Evolutionary conservation across 2,113 vertebrate genomes (phyloP).

Genomic region (Aphyosemion australe): DNA sequence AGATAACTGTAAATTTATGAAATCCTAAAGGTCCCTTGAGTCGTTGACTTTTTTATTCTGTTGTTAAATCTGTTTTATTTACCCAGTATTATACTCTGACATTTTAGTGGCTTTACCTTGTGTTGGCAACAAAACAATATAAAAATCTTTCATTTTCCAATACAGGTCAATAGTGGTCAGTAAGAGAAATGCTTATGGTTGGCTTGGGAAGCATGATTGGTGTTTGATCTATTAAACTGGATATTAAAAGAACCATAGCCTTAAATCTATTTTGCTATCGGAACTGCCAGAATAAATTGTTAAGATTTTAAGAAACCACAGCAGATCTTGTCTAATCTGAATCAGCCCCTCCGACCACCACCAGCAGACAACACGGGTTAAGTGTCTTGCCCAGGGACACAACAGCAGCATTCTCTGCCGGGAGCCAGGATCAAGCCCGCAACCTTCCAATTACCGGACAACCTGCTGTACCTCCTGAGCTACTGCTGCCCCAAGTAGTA

Average conservation of each 20-base stretch:
- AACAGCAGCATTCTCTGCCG: too few species aligned
- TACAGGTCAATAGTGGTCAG: conserved; percentile 36
- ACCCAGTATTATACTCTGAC: conserved; percentile 9
- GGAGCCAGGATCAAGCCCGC: too few species aligned
- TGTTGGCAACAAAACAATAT: conserved; percentile 34
- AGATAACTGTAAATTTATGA: conserved; percentile 14
- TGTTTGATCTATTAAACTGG: background rate
- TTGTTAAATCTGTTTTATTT: conserved; percentile 28
- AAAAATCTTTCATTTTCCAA: conserved; percentile 28
- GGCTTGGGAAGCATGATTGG: background rate
- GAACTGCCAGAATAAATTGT: background rate
- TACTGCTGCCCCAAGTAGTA: too few species aligned
- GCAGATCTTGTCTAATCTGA: background rate
- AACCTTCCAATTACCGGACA: too few species aligned
- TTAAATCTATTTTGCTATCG: background rate
- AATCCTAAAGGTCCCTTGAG: conserved; percentile 13
- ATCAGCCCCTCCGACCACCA: too few species aligned
- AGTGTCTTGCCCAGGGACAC: too few species aligned
- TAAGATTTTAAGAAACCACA: background rate
- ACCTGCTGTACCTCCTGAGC: too few species aligned
- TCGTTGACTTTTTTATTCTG: conserved; percentile 5
- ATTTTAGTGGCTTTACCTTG: background rate
- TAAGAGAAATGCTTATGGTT: conserved; percentile 13
- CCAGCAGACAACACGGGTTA: too few species aligned
- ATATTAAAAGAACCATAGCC: background rate